A percentile compares a stretch with the other conserved stretches of the same genome.
Conservation (phyloP, 2,113 vertebrate genomes). For the Seriola dumerili region DNA sequence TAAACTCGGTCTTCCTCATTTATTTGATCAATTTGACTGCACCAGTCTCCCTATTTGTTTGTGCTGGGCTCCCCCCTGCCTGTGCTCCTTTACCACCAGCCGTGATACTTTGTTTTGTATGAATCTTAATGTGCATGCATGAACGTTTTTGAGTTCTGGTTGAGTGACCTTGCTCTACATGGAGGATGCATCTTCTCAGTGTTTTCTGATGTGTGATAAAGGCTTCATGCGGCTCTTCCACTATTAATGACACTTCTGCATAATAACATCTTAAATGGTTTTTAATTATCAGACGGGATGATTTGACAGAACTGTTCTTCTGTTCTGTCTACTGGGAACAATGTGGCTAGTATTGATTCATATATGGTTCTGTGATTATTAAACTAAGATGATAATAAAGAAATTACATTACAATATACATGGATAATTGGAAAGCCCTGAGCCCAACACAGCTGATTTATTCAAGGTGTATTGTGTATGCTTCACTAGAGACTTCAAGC, state of each 20-base stretch:
- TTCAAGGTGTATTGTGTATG: constrained; percentile 16
- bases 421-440: not conserved
- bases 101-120: constrained; percentile 6
- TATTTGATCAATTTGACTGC: not conserved
- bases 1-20: not conserved
- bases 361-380: not conserved
- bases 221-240: constrained; percentile 19
- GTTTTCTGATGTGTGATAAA: constrained; percentile 22
- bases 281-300: not conserved
- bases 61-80: not conserved
- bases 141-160: not conserved
- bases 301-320: not conserved
- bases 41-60: not conserved
- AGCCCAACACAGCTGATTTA: not conserved
- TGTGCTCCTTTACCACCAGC: not conserved
- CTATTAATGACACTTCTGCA: not conserved
- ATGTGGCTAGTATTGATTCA: not conserved
- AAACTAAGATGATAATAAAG: not conserved
- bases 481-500: constrained; percentile 25
- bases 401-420: not conserved
- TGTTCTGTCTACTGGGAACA: not conserved
- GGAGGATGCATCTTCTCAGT: not conserved
- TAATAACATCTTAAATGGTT: not conserved
- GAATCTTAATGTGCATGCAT: constrained; percentile 20
- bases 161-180: constrained; percentile 23